These are phyloP conservation scores for Lasioglossum calceatum DNA, from an alignment of 2,888 invertebrate genomes.

Conservation along the genomic window DNA sequence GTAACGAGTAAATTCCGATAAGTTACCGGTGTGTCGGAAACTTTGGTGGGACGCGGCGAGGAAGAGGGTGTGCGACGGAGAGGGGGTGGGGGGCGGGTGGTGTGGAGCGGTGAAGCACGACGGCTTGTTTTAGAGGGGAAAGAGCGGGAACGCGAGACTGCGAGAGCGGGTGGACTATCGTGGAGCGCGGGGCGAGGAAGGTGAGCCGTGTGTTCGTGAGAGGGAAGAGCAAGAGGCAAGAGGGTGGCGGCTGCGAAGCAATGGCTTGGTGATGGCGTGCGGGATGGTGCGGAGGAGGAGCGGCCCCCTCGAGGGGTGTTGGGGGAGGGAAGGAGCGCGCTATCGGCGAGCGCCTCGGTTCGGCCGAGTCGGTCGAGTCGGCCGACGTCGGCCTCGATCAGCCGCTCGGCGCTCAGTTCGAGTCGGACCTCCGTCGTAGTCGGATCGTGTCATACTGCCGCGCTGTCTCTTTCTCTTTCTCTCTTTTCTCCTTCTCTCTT, in stretches of 20 bases:
- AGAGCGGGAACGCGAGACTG: constrained; percentile 60
- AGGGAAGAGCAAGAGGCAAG: constrained; percentile 57
- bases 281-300: background rate
- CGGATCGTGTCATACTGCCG: constrained; percentile 70
- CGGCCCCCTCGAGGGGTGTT: background rate
- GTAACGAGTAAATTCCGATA: constrained; percentile 72
- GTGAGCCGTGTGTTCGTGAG: constrained; percentile 39
- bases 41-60: constrained; percentile 55
- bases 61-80: background rate
- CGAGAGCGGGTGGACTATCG: constrained; percentile 24
- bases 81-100: no score
- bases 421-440: constrained; percentile 80
- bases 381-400: constrained; percentile 77
- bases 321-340: constrained; percentile 52
- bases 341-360: constrained; percentile 69
- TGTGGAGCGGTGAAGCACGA: constrained; percentile 34
- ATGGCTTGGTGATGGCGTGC: constrained; percentile 12
- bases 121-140: constrained; percentile 56
- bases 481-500: constrained; percentile 64
- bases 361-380: constrained; percentile 64
- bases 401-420: constrained; percentile 80
- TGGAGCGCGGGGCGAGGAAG: constrained; percentile 39
- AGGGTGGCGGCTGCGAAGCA: constrained; percentile 40
- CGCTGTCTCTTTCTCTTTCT: constrained; percentile 69
- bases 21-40: constrained; percentile 69